Percentiles rank a stretch among this genome's conserved stretches.
Evolutionary conservation across 2,797 vertebrate genomes (phyloP).

Genomic region (Antrozous pallidus): DNA sequence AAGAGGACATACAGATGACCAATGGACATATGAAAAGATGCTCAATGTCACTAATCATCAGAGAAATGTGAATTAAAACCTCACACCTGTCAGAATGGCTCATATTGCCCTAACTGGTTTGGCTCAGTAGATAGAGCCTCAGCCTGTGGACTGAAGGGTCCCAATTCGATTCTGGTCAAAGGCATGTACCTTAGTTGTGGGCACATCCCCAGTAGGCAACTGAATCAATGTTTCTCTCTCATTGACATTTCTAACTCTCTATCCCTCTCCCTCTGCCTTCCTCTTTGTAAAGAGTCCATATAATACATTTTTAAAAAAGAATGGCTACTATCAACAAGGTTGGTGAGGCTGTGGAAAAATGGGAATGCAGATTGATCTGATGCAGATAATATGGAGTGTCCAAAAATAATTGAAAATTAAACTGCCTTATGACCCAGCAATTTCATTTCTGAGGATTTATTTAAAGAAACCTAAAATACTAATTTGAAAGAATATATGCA

Average conservation of each 20-base stretch:
- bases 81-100: background rate
- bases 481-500: no score
- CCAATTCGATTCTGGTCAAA: no score
- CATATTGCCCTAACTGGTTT: no score
- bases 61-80: background rate
- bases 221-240: no score
- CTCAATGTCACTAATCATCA: background rate
- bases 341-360: background rate
- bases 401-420: background rate
- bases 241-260: no score
- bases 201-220: no score
- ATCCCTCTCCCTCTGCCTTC: no score
- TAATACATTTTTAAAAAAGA: no score
- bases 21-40: background rate
- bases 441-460: background rate
- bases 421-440: background rate
- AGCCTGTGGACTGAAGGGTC: no score
- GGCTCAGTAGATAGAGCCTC: no score
- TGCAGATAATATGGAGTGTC: background rate
- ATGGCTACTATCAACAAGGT: background rate
- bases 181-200: no score
- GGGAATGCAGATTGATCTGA: background rate
- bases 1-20: background rate
- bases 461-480: background rate
- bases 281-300: no score